Evolutionary conservation across 2,113 vertebrate species (phyloP).

Genomic region (Camelus dromedarius): DNA sequence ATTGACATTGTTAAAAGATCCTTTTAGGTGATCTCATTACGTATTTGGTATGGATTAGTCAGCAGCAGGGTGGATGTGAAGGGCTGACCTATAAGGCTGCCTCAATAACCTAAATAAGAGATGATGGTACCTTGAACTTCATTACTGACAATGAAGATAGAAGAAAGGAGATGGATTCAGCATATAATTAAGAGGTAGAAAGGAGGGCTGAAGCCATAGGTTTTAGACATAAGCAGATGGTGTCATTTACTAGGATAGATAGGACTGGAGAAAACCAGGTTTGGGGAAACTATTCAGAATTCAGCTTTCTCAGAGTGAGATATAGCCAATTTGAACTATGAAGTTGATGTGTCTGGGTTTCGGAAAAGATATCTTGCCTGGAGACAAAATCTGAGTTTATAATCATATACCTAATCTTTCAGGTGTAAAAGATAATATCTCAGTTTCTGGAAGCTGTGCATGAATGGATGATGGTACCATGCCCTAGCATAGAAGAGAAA

Average conservation of each 20-base stretch:
- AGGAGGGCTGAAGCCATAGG: background rate
- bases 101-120: background rate
- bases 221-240: background rate
- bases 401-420: background rate
- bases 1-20: slow-evolving; percentile 15
- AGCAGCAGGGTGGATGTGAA: background rate
- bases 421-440: background rate
- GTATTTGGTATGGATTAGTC: slow-evolving; percentile 10
- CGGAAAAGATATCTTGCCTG: background rate
- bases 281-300: background rate
- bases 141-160: background rate
- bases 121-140: background rate
- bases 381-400: background rate
- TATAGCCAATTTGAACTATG: background rate
- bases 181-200: background rate
- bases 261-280: background rate
- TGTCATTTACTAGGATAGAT: background rate
- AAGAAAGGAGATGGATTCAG: background rate
- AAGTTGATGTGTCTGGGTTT: background rate
- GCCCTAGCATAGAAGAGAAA: background rate
- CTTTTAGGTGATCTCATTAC: background rate
- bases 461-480: background rate
- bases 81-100: background rate
- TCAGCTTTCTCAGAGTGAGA: background rate
- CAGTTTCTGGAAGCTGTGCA: background rate